These are phyloP conservation scores for Gambusia affinis DNA, from an alignment of 2,113 vertebrate species.

Conservation along the genomic window DNA sequence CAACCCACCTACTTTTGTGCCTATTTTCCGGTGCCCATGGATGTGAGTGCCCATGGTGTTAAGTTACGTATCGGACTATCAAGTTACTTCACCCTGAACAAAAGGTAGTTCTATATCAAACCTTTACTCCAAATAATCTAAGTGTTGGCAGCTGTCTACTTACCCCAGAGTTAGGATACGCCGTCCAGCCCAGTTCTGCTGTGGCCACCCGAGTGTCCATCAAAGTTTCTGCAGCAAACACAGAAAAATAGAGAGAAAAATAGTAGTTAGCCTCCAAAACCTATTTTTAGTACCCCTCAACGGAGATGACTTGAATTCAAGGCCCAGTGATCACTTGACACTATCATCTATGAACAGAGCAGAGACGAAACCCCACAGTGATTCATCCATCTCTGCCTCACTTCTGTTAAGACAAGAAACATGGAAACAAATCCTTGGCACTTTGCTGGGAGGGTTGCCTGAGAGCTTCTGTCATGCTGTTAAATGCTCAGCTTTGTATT, in stretches of 20 bases:
- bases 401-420: conserved; percentile 49
- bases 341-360: conserved; percentile 53
- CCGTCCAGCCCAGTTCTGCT: conserved; percentile 97
- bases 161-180: conserved; percentile 96
- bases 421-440: conserved; percentile 50
- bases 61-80: conserved; percentile 5
- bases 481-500: conserved; percentile 46
- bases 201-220: conserved; percentile 98
- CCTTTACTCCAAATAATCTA: neutral
- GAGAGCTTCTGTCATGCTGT: conserved; percentile 40
- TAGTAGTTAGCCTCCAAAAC: conserved; percentile 50
- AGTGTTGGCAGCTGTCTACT: conserved; percentile 69
- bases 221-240: conserved; percentile 87
- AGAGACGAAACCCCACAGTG: conserved; percentile 46
- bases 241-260: conserved; percentile 44
- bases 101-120: conserved; percentile 1
- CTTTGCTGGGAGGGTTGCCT: conserved; percentile 41
- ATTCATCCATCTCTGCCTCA: conserved; percentile 49
- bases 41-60: conserved; percentile 13
- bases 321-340: conserved; percentile 66
- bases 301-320: conserved; percentile 53
- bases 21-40: conserved; percentile 45
- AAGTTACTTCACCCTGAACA: neutral
- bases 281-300: conserved; percentile 51
- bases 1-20: conserved; percentile 48